A percentile compares a stretch with the other conserved stretches of the same genome.
Conservation (phyloP, 1,140 invertebrate species). For the Sinella curviseta region DNA sequence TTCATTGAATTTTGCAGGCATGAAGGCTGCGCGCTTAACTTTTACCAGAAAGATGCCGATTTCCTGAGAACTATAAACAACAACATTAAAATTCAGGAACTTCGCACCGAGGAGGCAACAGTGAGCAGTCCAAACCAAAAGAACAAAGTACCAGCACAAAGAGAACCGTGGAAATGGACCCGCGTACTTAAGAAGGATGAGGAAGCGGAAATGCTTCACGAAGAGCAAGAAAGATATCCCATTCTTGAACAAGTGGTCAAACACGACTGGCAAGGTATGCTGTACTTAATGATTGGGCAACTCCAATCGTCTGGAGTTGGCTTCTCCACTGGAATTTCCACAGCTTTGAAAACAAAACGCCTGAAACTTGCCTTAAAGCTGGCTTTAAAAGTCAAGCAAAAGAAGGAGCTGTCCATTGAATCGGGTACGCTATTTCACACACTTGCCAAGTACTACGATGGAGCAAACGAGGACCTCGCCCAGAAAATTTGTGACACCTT, state of each 20-base stretch:
- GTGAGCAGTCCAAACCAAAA: neutral
- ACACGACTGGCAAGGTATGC: constrained; percentile 54
- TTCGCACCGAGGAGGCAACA: neutral
- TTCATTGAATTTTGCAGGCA: no score
- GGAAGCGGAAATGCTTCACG: constrained; percentile 47
- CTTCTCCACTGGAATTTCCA: constrained; percentile 50
- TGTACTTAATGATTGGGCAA: constrained; percentile 52
- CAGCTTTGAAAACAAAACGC: constrained; percentile 56
- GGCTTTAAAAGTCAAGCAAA: constrained; percentile 50
- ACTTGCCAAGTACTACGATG: constrained; percentile 53
- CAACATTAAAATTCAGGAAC: constrained; percentile 15
- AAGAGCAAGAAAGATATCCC: constrained; percentile 51
- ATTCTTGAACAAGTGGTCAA: constrained; percentile 51
- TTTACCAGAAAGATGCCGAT: constrained; percentile 57
- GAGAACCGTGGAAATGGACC: constrained; percentile 32
- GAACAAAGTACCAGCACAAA: neutral
- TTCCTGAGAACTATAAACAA: constrained; percentile 43
- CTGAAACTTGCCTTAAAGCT: constrained; percentile 56
- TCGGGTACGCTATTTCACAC: constrained; percentile 49
- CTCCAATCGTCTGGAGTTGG: constrained; percentile 47
- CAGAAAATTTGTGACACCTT: constrained; percentile 23
- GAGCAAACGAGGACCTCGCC: constrained; percentile 47
- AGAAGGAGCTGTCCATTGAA: constrained; percentile 23
- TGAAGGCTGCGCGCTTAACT: constrained; percentile 58
- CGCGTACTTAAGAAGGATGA: neutral